Evolutionary conservation across 2,797 vertebrate genomes (phyloP), one percentile per base, ranked within the genome.

Genomic region (Eremophila alpestris): DNA sequence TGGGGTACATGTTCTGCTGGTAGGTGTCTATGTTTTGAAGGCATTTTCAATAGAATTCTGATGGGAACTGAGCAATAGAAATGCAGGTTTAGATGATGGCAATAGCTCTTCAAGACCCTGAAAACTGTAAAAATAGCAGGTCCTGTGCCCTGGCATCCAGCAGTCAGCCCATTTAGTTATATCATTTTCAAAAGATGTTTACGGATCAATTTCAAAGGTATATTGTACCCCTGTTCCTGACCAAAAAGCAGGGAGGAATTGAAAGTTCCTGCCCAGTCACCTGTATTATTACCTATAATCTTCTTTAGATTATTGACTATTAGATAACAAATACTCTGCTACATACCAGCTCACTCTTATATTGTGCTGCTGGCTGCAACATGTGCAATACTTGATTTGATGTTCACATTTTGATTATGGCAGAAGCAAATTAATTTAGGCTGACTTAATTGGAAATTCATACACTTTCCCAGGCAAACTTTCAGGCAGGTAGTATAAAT

Each of bases 391-490:
- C 36, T 83, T 91, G 20, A 56, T 95, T 88, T 79, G 63, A 69
- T 91, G 41, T 77, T 90, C 59, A 90, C 36, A 65, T 95, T 93
- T 95, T 77, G 24, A 83, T 90, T 81, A 63, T 34, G 41, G 20
- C 41, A 94, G 83, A 86, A 84, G 22, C 45, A 96, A 92, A 95
- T 91, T 90, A 91, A 86, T 90, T 43, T 79, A 68, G 52, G 64
- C 38, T 93, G 52, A 71, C n/a, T 95, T 95, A 96, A 95, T 54
- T 93, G 78, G 84, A 94, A 94, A 89, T 73, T 94, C 87, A 43
- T 76, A 45, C 38, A 60, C 63, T 71, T 95, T 91, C 23, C 60
- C 54, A 83, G 63, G 43, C 65, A 95, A 92, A 40, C 59, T 95
- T 68, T 80, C 75, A 82, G 60, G 80, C 71, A 87, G 71, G 73